Conservation (phyloP, 2,888 invertebrate genomes). For the Elysia crispata region DNA sequence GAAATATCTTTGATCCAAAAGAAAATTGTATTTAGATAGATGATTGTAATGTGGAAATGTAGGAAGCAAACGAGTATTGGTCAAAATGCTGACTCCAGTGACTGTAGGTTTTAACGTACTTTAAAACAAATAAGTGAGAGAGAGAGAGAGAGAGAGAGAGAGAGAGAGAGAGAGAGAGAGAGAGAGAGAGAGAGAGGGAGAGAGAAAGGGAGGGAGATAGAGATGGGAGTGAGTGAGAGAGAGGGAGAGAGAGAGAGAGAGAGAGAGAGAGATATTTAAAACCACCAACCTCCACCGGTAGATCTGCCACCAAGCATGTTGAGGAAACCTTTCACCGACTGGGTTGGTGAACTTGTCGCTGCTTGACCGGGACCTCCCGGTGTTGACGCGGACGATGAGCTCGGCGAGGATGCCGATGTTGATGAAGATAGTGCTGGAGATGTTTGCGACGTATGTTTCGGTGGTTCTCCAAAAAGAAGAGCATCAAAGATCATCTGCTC, state of each 20-base stretch:
- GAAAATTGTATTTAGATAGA: no score
- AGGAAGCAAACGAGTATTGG: no score
- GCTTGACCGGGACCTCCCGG: background rate
- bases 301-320: background rate
- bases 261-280: background rate
- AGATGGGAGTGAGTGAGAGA: no score
- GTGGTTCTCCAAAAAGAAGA: conserved; percentile 16
- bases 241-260: background rate
- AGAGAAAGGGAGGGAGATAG: no score
- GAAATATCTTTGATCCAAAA: no score
- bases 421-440: background rate
- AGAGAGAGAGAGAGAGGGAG: no score
- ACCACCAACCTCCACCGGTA: background rate
- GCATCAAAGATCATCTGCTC: conserved; percentile 39
- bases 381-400: background rate
- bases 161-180: no score
- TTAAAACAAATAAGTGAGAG: no score
- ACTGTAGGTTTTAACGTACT: no score
- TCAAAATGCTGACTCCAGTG: no score
- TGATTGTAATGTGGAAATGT: no score
- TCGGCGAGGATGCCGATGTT: background rate
- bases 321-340: background rate
- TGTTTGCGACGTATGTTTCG: background rate
- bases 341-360: background rate
- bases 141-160: no score